Evolutionary conservation across 2,113 vertebrate genomes (phyloP).

Genomic region (Paralichthys olivaceus): DNA sequence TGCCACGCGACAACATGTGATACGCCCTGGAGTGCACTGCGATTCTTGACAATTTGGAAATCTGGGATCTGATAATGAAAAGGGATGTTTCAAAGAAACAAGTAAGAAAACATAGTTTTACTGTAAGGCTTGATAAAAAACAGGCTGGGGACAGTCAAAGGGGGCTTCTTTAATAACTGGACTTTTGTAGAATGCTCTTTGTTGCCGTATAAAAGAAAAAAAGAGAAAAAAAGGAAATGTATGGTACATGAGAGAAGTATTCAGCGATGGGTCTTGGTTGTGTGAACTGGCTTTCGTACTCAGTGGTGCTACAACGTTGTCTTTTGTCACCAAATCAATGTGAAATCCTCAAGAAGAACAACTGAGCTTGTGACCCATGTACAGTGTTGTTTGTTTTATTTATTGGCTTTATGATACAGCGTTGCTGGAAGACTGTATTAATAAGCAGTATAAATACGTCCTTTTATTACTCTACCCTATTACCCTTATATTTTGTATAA

Average conservation of each 20-base stretch:
- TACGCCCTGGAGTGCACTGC: slow-evolving; percentile 11
- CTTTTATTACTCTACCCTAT: slow-evolving; percentile 55
- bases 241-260: slow-evolving; percentile 11
- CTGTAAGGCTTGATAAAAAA: slow-evolving; percentile 26
- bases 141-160: slow-evolving; percentile 20
- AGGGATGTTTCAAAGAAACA: slow-evolving; percentile 50
- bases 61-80: slow-evolving; percentile 45
- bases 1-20: slow-evolving; percentile 27
- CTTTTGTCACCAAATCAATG: slow-evolving; percentile 53
- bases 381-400: slow-evolving; percentile 80
- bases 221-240: slow-evolving; percentile 12
- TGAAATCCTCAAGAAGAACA: slow-evolving; percentile 57
- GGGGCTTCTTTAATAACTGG: slow-evolving; percentile 37
- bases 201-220: slow-evolving; percentile 26
- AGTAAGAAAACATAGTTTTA: slow-evolving; percentile 22
- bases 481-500: slow-evolving; percentile 57
- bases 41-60: slow-evolving; percentile 31
- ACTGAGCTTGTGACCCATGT: slow-evolving; percentile 66
- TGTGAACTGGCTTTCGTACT: slow-evolving; percentile 39
- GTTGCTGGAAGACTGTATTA: slow-evolving; percentile 74
- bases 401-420: slow-evolving; percentile 78
- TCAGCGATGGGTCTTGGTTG: slow-evolving; percentile 26
- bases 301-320: slow-evolving; percentile 68
- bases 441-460: slow-evolving; percentile 65
- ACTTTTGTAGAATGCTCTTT: slow-evolving; percentile 28